Base-by-base conservation (phyloP, 2,113 vertebrate genomes). In the Bucco capensis region DNA sequence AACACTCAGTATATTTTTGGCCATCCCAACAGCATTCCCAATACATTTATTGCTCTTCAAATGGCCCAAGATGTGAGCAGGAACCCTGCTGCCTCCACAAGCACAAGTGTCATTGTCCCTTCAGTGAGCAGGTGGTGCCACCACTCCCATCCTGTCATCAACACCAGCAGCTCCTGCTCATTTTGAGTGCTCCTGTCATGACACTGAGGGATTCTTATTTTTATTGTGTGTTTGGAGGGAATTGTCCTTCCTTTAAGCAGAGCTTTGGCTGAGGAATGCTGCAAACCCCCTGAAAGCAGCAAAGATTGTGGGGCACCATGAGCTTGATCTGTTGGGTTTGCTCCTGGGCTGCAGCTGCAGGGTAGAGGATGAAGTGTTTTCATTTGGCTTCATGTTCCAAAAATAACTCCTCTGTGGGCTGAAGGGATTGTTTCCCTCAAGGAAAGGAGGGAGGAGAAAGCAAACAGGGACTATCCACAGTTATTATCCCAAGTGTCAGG, bases 151-250 rank as follows among this genome's bases (percentile, higher is more conserved):
- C 2, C 5, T 40, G 31, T 57, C n/a, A 7, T 4, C 40, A 27
- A 74, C 58, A 58, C 4, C 28, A 23, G 35, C 8, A 21, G 27
- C 11, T 64, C 67, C 23, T 18, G 35, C 67, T 58, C 28, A 0
- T 42, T 81, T 57, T 19, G 65, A n/a, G 12, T 1, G 2, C 46
- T 60, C 2, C 0, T 3, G 2, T n/a, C 19, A 3, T 0, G 1
- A 51, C 8, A 9, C 1, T 0, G 3, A 66, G 33, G 25, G 23
- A 46, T 53, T 78, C 69, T 31, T 7, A 2, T 8, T 62, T 37
- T 62, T 5, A 1, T 18, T 6, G 5, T 2, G 22, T 27, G 4
- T 57, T 37, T 35, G 33, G 31, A 74, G 28, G 38, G 38, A 58
- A 33, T 5, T 81, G 28, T 58, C 74, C 61, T 42, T 1, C 8